Evolutionary conservation across 2,888 invertebrate genomes (phyloP).

Genomic region (Piscicola geometra): DNA sequence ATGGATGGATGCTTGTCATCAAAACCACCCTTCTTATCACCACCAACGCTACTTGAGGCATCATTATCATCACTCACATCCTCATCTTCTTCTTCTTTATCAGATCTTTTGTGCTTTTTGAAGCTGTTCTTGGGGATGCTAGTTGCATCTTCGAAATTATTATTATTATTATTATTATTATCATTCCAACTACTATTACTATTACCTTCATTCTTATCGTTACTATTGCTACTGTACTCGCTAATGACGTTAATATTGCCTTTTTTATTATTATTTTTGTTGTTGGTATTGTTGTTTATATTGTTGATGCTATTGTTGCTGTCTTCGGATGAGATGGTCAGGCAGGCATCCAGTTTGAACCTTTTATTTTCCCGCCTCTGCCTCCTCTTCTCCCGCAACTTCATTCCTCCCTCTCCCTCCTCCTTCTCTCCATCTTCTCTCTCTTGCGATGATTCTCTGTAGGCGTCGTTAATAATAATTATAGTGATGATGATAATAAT

Average conservation of each 20-base stretch:
- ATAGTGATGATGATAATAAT: too few relatives aligned
- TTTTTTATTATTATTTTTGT: not conserved
- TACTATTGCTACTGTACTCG: not conserved
- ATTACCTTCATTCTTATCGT: not conserved
- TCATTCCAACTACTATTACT: not conserved
- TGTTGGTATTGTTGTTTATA: not conserved
- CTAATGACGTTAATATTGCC: not conserved
- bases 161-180: conserved; percentile 9
- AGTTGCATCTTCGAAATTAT: not conserved
- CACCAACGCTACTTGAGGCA: not conserved
- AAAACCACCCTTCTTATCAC: not conserved
- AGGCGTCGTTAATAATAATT: not conserved
- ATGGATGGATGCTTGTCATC: not conserved
- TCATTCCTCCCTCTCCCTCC: not conserved
- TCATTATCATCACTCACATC: not conserved
- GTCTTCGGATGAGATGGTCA: not conserved
- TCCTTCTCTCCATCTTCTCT: not conserved
- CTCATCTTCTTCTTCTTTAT: conserved; percentile 19
- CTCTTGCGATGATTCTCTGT: not conserved
- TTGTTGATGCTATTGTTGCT: conserved; percentile 5
- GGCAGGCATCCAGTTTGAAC: not conserved
- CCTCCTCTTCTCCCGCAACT: not conserved
- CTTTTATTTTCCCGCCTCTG: not conserved
- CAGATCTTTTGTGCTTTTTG: not conserved
- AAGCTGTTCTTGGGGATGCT: not conserved